A percentile compares a stretch with the other conserved stretches of the same genome.
These are phyloP conservation scores for Emmelina monodactyla DNA, from an alignment of 2,888 invertebrate species.

Conservation along the genomic window DNA sequence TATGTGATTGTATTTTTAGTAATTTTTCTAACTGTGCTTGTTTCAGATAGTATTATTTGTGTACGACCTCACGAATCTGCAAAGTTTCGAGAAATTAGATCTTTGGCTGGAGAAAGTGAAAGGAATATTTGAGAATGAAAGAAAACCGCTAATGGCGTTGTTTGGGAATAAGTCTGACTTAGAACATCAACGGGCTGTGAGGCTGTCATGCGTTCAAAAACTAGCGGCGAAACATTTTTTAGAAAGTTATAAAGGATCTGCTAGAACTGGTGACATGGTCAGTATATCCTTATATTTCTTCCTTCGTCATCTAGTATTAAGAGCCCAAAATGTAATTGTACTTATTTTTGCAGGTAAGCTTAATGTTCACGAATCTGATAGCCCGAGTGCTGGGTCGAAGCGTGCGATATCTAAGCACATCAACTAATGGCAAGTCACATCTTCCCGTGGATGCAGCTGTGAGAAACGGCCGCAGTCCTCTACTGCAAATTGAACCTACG, in stretches of 20 bases:
- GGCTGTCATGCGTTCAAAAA: slow-evolving; percentile 69
- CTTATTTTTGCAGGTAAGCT: slow-evolving; percentile 61
- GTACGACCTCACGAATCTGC: slow-evolving; percentile 82
- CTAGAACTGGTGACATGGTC: slow-evolving; percentile 78
- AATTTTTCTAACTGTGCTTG: too few relatives aligned
- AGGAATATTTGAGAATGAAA: slow-evolving; percentile 39
- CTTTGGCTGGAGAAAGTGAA: slow-evolving; percentile 73
- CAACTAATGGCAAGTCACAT: slow-evolving; percentile 22
- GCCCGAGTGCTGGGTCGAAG: slow-evolving; percentile 33
- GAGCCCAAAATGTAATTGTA: neutral
- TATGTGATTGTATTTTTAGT: too few relatives aligned
- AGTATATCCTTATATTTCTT: slow-evolving; percentile 6
- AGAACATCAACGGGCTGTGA: slow-evolving; percentile 75
- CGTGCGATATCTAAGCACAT: slow-evolving; percentile 22
- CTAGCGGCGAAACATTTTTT: slow-evolving; percentile 71
- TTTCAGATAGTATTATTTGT: slow-evolving; percentile 79
- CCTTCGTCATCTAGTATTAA: neutral
- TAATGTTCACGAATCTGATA: slow-evolving; percentile 73
- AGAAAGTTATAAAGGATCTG: slow-evolving; percentile 70
- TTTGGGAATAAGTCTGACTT: slow-evolving; percentile 78
- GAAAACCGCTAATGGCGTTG: slow-evolving; percentile 65
- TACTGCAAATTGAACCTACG: slow-evolving; percentile 22
- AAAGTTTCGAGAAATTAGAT: slow-evolving; percentile 79
- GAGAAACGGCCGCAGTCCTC: slow-evolving; percentile 16
- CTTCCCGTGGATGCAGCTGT: slow-evolving; percentile 16